Conservation (phyloP, 2,888 invertebrate genomes). For the Eretmocerus hayati region DNA sequence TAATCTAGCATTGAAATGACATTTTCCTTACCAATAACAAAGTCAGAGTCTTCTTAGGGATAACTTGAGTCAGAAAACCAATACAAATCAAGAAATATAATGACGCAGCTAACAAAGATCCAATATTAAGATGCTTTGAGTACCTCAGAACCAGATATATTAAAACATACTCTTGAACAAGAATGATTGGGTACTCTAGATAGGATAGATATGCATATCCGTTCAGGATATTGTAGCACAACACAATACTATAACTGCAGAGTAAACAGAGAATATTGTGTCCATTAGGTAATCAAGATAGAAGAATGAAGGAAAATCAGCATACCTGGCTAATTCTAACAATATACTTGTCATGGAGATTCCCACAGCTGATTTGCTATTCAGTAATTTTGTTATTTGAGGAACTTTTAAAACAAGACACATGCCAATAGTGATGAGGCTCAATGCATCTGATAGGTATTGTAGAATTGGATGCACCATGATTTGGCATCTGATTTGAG, state of each 20-base stretch:
- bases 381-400: constrained; percentile 64
- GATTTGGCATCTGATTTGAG: no score
- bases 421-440: constrained; percentile 68
- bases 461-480: constrained; percentile 28
- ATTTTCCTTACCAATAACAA: constrained; percentile 64
- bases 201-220: constrained; percentile 69
- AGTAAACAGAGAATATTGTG: no score
- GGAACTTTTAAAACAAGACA: constrained; percentile 76
- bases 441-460: constrained; percentile 54
- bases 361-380: constrained; percentile 62
- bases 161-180: constrained; percentile 67
- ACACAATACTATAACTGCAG: constrained; percentile 72
- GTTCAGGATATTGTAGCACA: constrained; percentile 72
- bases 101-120: constrained; percentile 34
- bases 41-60: constrained; percentile 50
- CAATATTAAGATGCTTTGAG: constrained; percentile 51
- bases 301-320: constrained; percentile 16
- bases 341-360: constrained; percentile 60
- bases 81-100: constrained; percentile 41
- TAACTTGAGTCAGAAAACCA: constrained; percentile 47
- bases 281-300: no score
- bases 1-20: no score
- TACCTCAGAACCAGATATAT: constrained; percentile 67
- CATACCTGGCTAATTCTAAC: constrained; percentile 65
- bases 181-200: constrained; percentile 76